phyloP scores from a whole-genome alignment of 2,888 invertebrate species.

The Microctonus brassicae region DNA sequence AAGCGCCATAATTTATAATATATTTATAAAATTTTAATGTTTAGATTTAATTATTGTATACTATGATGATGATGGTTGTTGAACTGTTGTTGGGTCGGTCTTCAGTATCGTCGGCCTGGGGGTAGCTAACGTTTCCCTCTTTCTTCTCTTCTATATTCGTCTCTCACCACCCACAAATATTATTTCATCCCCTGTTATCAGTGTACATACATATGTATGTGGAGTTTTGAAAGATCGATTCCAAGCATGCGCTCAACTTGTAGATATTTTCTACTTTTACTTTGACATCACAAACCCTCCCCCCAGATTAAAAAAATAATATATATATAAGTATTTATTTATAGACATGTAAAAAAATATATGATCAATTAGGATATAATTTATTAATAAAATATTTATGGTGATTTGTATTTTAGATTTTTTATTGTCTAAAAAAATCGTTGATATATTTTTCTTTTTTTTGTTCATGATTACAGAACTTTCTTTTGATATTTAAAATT shows the following conservation, averaged over 20 bases:
- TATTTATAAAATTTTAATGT: background rate
- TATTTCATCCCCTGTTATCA: constrained; percentile 7
- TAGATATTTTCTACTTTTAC: constrained; percentile 34
- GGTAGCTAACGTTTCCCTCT: constrained; percentile 38
- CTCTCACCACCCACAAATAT: constrained; percentile 13
- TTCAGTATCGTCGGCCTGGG: constrained; percentile 58
- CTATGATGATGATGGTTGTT: constrained; percentile 43
- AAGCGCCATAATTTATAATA: constrained; percentile 77
- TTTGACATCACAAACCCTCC: background rate
- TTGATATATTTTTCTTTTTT: background rate
- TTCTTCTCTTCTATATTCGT: constrained; percentile 13
- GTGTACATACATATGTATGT: background rate
- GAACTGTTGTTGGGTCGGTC: constrained; percentile 61
- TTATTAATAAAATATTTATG: no score
- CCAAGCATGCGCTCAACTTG: constrained; percentile 56
- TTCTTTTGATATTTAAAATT: no score
- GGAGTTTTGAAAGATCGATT: constrained; percentile 56
- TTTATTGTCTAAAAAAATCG: background rate
- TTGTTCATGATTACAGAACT: no score
- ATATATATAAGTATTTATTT: background rate
- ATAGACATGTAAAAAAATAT: background rate
- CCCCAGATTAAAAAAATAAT: background rate
- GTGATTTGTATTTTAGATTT: no score
- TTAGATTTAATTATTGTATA: constrained; percentile 8
- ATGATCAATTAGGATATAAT: background rate